Base-by-base conservation (phyloP, 2,113 vertebrate genomes). In the Erythrocebus patas region DNA sequence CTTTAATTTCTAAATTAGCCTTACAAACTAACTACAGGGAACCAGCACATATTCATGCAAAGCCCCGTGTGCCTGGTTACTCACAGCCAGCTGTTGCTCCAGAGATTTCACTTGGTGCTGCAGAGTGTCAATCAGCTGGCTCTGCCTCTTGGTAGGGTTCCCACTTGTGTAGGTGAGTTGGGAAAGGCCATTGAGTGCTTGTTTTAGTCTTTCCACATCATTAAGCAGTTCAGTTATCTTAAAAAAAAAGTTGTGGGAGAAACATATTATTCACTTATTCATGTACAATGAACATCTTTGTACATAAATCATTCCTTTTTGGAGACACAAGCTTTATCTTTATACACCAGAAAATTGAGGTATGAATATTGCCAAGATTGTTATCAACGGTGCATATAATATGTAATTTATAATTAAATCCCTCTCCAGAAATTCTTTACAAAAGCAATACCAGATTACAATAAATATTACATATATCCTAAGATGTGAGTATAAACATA, bases 11-110 rank as follows among this genome's bases (percentile, higher is more conserved):
- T 80, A 72, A 79, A 14, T 9, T n/a, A 43, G 38, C 30, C 20
- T 43, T 8, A 48, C 18, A 40, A 25, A 43, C 68, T 66, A 14
- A 52, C 38, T n/a, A 18, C 22, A 0, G 2, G 3, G 55, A 12
- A 25, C 45, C 57, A 2, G 8, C 17, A 8, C 17, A 2, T 0
- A 6, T 0, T 40, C 35, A 50, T 38, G 6, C 1, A 0, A 22
- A 88, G 78, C 27, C 84, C 57, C 17, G 0, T 35, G 30, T 5
- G 9, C 14, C 57, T 9, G 8, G 32, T 35, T 92, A 99, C 99
- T 99, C 97, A 99, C 99, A 98, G 99, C 99, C 98, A 99, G 99
- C 99, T 99, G 99, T 75, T 99, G 99, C 98, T 99, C 99, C 88
- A 99, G 99, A 89, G 98, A 98, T 97, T 98, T 99, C 98, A 99